A percentile compares a stretch with the other conserved stretches of the same genome.
phyloP scores from a whole-genome alignment of 2,113 vertebrate genomes.

The Xiphophorus hellerii region DNA sequence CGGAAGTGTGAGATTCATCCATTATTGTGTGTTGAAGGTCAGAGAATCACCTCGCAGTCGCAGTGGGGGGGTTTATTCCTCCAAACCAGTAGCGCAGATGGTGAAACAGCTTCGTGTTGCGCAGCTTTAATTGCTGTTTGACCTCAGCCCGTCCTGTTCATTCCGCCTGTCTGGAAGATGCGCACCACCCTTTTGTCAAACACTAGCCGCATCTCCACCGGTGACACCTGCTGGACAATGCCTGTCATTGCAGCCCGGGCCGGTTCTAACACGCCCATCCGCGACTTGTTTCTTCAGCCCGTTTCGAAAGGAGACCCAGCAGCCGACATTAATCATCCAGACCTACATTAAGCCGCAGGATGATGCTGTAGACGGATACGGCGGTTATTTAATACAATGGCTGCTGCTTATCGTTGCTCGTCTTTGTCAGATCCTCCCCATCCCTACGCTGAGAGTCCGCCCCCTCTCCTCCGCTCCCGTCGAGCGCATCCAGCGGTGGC shows the following conservation, averaged over 20 bases:
- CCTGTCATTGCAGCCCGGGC: conserved; percentile 17
- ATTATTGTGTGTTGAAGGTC: background rate
- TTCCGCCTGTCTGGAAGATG: conserved; percentile 1
- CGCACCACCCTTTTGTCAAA: conserved; percentile 62
- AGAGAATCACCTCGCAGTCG: background rate
- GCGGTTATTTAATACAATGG: background rate
- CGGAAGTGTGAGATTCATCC: background rate
- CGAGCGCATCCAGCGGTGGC: conserved; percentile 31
- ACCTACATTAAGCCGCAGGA: background rate
- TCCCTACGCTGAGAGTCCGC: conserved; percentile 20
- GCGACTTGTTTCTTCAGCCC: background rate
- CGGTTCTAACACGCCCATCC: background rate
- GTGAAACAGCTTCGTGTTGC: conserved; percentile 2
- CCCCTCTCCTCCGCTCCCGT: conserved; percentile 26
- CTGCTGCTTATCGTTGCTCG: background rate
- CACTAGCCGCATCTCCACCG: background rate
- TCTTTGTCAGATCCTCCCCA: conserved; percentile 8
- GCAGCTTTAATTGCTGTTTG: conserved; percentile 16
- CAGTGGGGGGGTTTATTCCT: background rate
- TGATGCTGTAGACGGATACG: background rate
- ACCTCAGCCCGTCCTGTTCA: conserved; percentile 1
- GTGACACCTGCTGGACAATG: conserved; percentile 50
- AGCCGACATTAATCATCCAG: background rate
- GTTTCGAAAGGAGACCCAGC: background rate
- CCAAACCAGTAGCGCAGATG: background rate